A percentile compares a stretch with the other conserved stretches of the same genome.
phyloP scores from a whole-genome alignment of 2,797 vertebrate genomes.

The Galagoides demidoff region DNA sequence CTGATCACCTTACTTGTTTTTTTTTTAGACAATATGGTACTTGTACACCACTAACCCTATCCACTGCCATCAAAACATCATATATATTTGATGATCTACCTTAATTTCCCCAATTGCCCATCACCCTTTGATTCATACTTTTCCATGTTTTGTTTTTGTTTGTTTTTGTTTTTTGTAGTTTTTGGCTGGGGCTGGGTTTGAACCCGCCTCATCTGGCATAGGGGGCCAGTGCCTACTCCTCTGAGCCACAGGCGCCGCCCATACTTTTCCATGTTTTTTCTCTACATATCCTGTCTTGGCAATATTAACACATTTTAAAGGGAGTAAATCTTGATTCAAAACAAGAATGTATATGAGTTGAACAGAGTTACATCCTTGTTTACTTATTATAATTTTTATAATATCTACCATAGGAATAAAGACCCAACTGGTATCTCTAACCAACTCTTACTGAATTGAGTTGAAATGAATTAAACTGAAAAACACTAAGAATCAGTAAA shows the following conservation, averaged over 20 bases:
- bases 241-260: no score
- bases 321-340: neutral
- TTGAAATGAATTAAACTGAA: conserved; percentile 54
- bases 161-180: no score
- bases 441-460: conserved; percentile 11
- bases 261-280: neutral
- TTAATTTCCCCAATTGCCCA: neutral
- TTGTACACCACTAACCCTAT: neutral
- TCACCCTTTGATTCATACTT: neutral
- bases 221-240: no score
- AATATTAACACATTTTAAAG: conserved; percentile 16
- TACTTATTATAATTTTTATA: neutral
- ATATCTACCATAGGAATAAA: neutral
- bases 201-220: no score
- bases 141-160: neutral
- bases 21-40: no score
- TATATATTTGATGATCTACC: neutral
- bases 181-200: no score
- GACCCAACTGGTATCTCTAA: neutral
- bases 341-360: neutral
- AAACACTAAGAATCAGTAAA: conserved; percentile 50
- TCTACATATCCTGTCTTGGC: neutral
- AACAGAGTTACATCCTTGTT: neutral
- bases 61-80: fast-evolving
- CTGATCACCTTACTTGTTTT: neutral